Evolutionary conservation across 1,140 invertebrate genomes (phyloP), one percentile per base, ranked within the genome.

Genomic region (Drosophila guanche): DNA sequence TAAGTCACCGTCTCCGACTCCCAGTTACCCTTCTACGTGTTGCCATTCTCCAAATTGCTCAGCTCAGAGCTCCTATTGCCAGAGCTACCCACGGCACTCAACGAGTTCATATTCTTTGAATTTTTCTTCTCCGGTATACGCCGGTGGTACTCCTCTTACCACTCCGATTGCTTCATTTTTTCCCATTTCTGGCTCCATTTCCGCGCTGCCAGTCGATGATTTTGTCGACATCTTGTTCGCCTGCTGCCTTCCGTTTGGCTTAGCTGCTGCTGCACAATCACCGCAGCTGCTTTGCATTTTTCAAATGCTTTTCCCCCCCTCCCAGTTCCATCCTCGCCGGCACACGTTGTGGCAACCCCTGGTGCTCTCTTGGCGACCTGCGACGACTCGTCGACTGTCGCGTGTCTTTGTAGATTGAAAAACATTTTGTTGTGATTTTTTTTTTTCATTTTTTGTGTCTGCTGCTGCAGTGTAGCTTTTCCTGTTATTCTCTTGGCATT

Each of bases 271-370:
- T 57, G 68, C 68, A 59, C 79, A 83, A 83, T 83, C 79, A 83
- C 79, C 69, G 79, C 81, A 85, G 81, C 81, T 85, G 77, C 81
- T 85, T 86, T 85, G 73, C 81, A 85, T 85, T 74, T 85, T 85
- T 74, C 74, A 67, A 70, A 72, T 68, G 54, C 42, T 75, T 75
- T 75, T 52, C 47, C 59, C 29, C 37, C 27, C 27, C 14, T 16
- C 48, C 16, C 16, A 43, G 41, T 51, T 37, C 46, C 54, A 12
- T 16, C 40, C 37, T 6, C 27, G 23, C 7, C 8, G 29, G 29
- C 10, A 7, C 10, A 33, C 29, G 29, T 7, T 33, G 29, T 8
- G 29, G 56, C 56, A 16, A 48, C 46, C 20, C 57, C 23, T 25
- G 23, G 0, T 22, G n/a, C 14, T 42, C 43, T 41, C 47, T 22